Conservation (phyloP, 2,888 invertebrate species). For the Chironomus riparius region DNA sequence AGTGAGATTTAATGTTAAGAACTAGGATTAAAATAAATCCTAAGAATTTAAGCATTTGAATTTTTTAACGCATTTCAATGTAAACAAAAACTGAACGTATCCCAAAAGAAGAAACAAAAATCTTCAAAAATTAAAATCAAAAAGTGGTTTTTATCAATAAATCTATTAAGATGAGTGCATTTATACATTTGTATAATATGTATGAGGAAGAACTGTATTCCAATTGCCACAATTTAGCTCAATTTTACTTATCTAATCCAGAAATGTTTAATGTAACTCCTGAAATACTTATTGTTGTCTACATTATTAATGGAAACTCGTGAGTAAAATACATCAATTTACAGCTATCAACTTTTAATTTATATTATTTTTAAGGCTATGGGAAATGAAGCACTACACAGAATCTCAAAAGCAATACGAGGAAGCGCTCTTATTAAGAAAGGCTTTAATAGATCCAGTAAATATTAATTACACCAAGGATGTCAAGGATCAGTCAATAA, state of each 20-base stretch:
- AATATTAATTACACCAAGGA: background rate
- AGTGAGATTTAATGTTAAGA: no score
- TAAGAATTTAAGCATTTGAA: no score
- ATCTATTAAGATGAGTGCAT: slow-evolving; percentile 39
- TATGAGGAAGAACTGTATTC: slow-evolving; percentile 63
- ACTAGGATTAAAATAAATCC: no score
- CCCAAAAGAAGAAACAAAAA: no score
- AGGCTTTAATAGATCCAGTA: slow-evolving; percentile 29
- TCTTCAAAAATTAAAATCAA: no score
- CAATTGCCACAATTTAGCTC: slow-evolving; percentile 61
- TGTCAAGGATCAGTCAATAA: slow-evolving; percentile 31
- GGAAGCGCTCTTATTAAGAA: slow-evolving; percentile 33
- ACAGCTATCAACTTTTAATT: no score
- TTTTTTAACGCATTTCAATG: no score
- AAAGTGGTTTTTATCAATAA: background rate
- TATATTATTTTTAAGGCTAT: slow-evolving; percentile 45
- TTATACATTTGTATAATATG: slow-evolving; percentile 58
- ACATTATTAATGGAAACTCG: slow-evolving; percentile 28
- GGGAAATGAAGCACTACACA: slow-evolving; percentile 53
- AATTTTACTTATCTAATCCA: slow-evolving; percentile 32
- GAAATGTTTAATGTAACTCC: slow-evolving; percentile 7
- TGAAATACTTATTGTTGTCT: background rate
- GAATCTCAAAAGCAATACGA: slow-evolving; percentile 58
- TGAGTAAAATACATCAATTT: no score
- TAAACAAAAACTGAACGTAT: no score